These are phyloP conservation scores for Cheilosia variabilis DNA, from an alignment of 2,888 invertebrate genomes.

Conservation along the genomic window DNA sequence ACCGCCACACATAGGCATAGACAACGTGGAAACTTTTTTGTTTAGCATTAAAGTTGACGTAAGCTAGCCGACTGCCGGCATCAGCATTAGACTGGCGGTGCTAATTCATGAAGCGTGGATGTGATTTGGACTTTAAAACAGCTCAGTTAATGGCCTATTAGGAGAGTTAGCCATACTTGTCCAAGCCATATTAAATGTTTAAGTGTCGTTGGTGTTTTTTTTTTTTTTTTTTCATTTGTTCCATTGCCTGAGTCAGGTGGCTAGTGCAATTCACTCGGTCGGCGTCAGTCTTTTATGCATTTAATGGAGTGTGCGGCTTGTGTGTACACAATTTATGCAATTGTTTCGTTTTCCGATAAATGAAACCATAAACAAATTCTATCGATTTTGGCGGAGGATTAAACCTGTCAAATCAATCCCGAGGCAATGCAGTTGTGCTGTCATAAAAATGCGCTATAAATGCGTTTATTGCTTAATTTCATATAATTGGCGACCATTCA, in stretches of 20 bases:
- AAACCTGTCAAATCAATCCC: constrained; percentile 1
- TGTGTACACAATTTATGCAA: not conserved
- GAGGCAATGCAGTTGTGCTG: constrained; percentile 3
- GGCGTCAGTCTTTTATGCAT: not conserved
- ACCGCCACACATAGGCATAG: not conserved
- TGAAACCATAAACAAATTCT: constrained; percentile 2
- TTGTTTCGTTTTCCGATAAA: not conserved
- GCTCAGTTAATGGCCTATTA: not conserved
- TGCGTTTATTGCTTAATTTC: not conserved
- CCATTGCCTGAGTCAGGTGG: not conserved
- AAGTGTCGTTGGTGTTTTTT: not conserved
- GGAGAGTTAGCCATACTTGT: not conserved
- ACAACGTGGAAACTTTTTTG: constrained; percentile 18
- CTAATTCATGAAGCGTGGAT: constrained; percentile 17
- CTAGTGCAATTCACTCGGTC: not conserved
- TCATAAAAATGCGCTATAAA: not conserved
- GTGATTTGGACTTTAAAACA: constrained; percentile 1
- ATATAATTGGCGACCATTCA: not conserved
- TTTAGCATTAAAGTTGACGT: constrained; percentile 17
- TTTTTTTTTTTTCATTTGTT: not conserved
- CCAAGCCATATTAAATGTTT: not conserved
- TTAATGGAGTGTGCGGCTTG: not conserved
- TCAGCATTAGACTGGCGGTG: constrained; percentile 31
- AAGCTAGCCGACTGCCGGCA: constrained; percentile 14
- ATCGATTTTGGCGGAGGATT: not conserved